These are phyloP conservation scores for Apantesis nais DNA, from an alignment of 2,888 invertebrate species.

Conservation along the genomic window DNA sequence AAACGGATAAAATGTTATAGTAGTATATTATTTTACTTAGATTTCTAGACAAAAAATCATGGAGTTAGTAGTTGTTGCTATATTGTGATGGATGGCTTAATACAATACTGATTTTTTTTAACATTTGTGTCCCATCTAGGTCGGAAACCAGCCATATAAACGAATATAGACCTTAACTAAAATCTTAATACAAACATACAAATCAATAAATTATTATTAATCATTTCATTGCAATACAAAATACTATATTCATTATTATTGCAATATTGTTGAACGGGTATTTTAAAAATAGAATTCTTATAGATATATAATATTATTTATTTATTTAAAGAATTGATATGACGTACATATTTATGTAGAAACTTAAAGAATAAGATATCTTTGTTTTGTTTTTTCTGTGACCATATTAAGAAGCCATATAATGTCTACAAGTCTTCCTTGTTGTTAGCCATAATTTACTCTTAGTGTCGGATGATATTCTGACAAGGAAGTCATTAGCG, in stretches of 20 bases:
- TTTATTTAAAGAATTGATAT: not conserved
- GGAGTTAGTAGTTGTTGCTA: not conserved
- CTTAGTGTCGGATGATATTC: not conserved
- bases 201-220: not conserved
- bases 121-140: too few relatives aligned
- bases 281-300: not conserved
- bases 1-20: not conserved
- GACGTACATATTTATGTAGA: not conserved
- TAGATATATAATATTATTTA: not conserved
- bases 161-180: too few relatives aligned
- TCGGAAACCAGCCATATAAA: too few relatives aligned
- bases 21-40: not conserved
- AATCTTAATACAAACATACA: not conserved
- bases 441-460: not conserved
- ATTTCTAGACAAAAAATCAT: not conserved
- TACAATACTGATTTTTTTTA: not conserved
- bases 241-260: too few relatives aligned
- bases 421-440: not conserved
- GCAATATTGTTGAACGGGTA: not conserved
- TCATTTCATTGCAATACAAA: not conserved
- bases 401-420: not conserved
- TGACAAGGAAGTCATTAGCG: not conserved
- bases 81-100: not conserved
- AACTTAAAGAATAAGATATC: not conserved
- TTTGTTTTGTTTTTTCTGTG: not conserved